A percentile compares a stretch with the other conserved stretches of the same genome.
phyloP scores from a whole-genome alignment of 2,113 vertebrate genomes.

The Parotia lawesii region DNA sequence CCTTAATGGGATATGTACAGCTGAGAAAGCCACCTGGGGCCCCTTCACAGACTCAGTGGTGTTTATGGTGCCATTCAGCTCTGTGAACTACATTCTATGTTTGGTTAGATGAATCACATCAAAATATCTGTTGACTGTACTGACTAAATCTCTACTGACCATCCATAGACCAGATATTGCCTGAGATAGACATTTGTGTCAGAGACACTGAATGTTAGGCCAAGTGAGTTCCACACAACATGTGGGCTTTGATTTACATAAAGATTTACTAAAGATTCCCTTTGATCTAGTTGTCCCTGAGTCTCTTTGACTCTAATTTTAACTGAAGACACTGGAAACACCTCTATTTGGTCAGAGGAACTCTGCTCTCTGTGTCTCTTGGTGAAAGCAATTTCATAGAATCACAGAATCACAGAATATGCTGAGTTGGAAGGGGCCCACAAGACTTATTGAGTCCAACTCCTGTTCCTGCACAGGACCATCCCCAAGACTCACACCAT shows the following conservation, averaged over 20 bases:
- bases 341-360: neutral
- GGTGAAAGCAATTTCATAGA: neutral
- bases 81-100: accelerated
- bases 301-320: neutral
- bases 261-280: neutral
- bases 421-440: neutral
- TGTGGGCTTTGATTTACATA: neutral
- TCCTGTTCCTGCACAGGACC: neutral
- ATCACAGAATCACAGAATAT: neutral
- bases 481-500: neutral
- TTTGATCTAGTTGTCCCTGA: neutral
- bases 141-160: neutral
- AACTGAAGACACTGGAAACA: neutral
- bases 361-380: neutral
- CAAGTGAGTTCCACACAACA: neutral
- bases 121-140: neutral
- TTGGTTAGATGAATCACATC: neutral
- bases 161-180: neutral
- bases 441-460: neutral
- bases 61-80: neutral
- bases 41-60: neutral
- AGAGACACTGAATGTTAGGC: accelerated
- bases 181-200: neutral
- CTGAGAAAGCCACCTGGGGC: neutral
- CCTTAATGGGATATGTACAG: neutral